These are phyloP conservation scores for Sebastes nivosus DNA, from an alignment of 2,797 vertebrate species.

Conservation along the genomic window DNA sequence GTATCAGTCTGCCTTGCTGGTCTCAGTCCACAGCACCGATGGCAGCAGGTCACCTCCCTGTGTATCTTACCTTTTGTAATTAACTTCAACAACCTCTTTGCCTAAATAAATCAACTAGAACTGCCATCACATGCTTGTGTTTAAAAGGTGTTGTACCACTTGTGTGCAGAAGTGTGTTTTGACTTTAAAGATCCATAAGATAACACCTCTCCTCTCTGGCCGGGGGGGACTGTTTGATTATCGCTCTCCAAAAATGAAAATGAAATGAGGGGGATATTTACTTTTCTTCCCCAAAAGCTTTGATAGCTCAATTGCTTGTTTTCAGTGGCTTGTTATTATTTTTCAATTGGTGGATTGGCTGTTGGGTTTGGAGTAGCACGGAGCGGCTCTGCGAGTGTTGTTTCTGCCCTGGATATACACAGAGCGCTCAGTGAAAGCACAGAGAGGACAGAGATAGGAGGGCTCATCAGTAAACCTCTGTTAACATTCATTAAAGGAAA, in stretches of 20 bases:
- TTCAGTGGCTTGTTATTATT: conserved; percentile 85
- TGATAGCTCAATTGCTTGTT: conserved; percentile 84
- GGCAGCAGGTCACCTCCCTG: conserved; percentile 13
- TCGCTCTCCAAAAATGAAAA: conserved; percentile 75
- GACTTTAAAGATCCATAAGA: conserved; percentile 75
- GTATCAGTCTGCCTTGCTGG: background rate
- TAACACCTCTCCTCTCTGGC: conserved; percentile 65
- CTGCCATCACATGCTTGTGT: conserved; percentile 47
- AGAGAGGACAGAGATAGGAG: conserved; percentile 20
- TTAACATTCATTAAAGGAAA: background rate
- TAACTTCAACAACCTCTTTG: conserved; percentile 29
- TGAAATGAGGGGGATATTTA: conserved; percentile 78
- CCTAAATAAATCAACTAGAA: conserved; percentile 56
- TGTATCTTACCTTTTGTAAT: conserved; percentile 41
- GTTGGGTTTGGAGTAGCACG: conserved; percentile 69
- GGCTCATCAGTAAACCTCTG: conserved; percentile 23
- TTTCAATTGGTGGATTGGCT: conserved; percentile 84
- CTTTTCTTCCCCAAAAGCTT: conserved; percentile 80
- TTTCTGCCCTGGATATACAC: conserved; percentile 80
- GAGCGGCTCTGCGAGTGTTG: conserved; percentile 74
- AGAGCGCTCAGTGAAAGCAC: conserved; percentile 59
- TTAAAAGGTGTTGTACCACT: conserved; percentile 74
- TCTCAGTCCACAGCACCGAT: background rate
- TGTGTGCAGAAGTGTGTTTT: conserved; percentile 74
- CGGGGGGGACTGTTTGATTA: conserved; percentile 70